Evolutionary conservation across 2,113 vertebrate genomes (phyloP).

Genomic region (Morphnarchus princeps): DNA sequence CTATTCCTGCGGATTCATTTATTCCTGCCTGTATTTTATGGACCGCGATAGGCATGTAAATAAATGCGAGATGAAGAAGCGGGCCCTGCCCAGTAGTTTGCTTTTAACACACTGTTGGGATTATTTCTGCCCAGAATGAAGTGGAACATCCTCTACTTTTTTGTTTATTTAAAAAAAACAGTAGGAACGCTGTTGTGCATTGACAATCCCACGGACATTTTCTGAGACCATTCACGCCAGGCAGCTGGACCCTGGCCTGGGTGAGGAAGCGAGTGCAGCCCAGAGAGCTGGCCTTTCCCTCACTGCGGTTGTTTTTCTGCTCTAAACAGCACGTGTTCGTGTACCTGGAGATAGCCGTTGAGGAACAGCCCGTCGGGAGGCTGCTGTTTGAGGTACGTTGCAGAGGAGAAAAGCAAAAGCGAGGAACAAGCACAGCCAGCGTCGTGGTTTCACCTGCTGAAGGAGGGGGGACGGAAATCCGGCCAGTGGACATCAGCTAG

Average conservation of each 20-base stretch:
- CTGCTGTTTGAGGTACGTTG: slow-evolving; percentile 85
- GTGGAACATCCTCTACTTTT: not conserved
- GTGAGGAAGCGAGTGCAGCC: not conserved
- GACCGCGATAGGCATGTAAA: not conserved
- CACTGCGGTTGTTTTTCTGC: not conserved
- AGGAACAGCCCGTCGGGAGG: slow-evolving; percentile 70
- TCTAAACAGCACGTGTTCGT: slow-evolving; percentile 76
- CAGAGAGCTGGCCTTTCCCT: not conserved
- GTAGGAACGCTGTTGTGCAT: not conserved
- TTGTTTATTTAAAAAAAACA: not conserved
- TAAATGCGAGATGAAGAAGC: not conserved
- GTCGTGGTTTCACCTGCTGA: accelerated
- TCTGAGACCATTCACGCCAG: accelerated
- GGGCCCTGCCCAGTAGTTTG: not conserved
- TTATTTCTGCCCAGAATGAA: not conserved
- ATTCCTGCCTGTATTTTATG: not conserved
- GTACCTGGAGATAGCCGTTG: slow-evolving; percentile 81
- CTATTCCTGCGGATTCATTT: not conserved
- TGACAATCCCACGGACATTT: not conserved
- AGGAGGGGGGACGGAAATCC: not conserved
- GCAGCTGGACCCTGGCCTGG: not conserved
- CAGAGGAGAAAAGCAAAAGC: not conserved
- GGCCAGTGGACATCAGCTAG: not conserved
- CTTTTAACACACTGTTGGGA: not conserved
- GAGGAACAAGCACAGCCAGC: not conserved